Base-by-base conservation (phyloP, 2,113 vertebrate genomes). In the Nasalis larvatus region DNA sequence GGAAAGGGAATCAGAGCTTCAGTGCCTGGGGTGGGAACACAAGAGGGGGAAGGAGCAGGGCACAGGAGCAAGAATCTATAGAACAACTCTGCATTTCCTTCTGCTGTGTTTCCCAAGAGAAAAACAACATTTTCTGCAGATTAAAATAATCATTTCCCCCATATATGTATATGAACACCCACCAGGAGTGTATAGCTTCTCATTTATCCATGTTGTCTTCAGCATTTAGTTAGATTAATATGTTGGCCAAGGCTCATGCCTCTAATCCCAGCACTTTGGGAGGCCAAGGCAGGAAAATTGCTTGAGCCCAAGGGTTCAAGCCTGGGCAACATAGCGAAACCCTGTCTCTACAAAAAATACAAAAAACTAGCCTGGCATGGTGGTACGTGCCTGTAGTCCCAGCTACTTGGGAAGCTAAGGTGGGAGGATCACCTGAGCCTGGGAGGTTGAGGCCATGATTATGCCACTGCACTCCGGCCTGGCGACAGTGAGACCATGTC, bases 1-100 rank as follows among this genome's bases (percentile, higher is more conserved):
- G 89, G 97, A 93, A 96, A 87, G 98, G 86, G 96, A 94, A 68
- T 90, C 95, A 52, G 73, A 52, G 6, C 56, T 42, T 82, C 42
- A 45, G 49, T 69, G 56, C 42, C 85, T 58, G 27, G 56, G 12
- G 47, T 54, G 66, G 83, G 27, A n/a, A 60, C 42, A 85, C n/a
- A 66, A 56, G 40, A 25, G 54, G 37, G 18, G 40, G 85, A 54
- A 84, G 52, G 52, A 47, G 69, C 4, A 10, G 52, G 56, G 20
- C 7, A 0, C 12, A 37, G 69, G 37, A n/a, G 35, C 77, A 60
- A 81, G 69, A 56, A 73, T 35, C 52, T 56, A 6, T 18, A n/a
- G 30, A 69, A 30, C 6, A 58, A 10, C n/a, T 73, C 69, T 76
- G 81, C 58, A 5, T 45, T 58, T 85, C 74, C 76, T 84, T 54